Evolutionary conservation across 2,797 vertebrate genomes (phyloP), one percentile per base, ranked within the genome.

Genomic region (Sebastes trivittatus): DNA sequence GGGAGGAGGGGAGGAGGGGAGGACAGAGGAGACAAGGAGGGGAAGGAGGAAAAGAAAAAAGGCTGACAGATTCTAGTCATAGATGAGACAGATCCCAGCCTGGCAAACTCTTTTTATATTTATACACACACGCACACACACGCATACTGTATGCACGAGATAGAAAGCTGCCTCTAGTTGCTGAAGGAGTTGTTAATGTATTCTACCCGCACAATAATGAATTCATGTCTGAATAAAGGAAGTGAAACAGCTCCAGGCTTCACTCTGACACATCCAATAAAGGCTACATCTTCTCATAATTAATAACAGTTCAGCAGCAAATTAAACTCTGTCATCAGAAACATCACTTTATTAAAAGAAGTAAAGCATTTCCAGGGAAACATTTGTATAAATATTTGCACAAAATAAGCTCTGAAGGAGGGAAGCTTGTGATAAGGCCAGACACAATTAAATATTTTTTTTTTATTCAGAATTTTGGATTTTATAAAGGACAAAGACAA

Each of bases 221-320:
- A 38, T 58, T 64, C 30, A 63, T 14, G 29, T 72, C 59, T 59
- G 58, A 75, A 65, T 58, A 4, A 58, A 18, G 18, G 16, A 52
- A 22, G n/a, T 49, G 25, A 22, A 38, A 65, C 74, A 36, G 59
- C 75, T 67, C 6, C 7, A 4, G 68, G 22, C 70, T 5, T 72
- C 54, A 14, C 25, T 72, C 5, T 87, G 81, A 86, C 85, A 87
- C 59, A 58, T 81, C 73, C 49, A 84, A 86, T 84, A 87, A 69
- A 76, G 73, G 54, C 36, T 60, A 75, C 73, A 87, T 5, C 13
- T 16, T 67, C n/a, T 62, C 5, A 20, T 54, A 74, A 81, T 54
- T 27, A 55, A 58, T n/a, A 78, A 82, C 66, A 64, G 42, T 46
- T 52, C 20, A 27, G 76, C 30, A 4, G 25, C 16, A 27, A 71